Evolutionary conservation across 2,113 vertebrate genomes (phyloP), one percentile per base, ranked within the genome.

Genomic region (Sebastes fasciatus): DNA sequence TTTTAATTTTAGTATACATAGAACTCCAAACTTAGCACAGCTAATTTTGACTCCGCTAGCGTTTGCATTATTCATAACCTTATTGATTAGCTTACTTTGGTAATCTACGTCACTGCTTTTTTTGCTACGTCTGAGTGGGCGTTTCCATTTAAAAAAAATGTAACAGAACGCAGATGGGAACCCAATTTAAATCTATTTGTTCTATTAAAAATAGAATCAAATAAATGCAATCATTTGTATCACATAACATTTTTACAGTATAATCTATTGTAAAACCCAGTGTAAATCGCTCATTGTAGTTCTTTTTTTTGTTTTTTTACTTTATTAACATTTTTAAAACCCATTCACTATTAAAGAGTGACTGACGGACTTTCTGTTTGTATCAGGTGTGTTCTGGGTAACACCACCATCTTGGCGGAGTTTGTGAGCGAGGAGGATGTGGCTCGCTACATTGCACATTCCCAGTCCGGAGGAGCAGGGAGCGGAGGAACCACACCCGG

Each of bases 391-490:
- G 98, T 99, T 95, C 96, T 99, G 96, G 98, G 98, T 93, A 99
- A 99, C 95, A 99, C 98, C 95, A 99, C 98, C 95, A 99, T 99
- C 95, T 94, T 99, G 95, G 98, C 98, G 62, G 98, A 99, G 96
- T 99, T 99, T 95, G 97, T 98, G 89, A 99, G 98, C 19, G 98
- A 99, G 80, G 98, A 99, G 86, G 98, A 99, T 87, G 98, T 99
- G 86, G 97, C 97, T 94, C 98, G 97, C 86, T 99, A 99, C 95
- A 96, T 99, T 97, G 96, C 98, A 95, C 98, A 99, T 97, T 96
- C 95, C 94, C 96, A 96, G 89, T 89, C 94, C n/a, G 95, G 94
- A 89, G 94, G 92, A 73, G 91, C 90, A 8, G 92, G 92, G 45
- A 93, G 86, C 48, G 87, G 88, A 57, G 93, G 90, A 62, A 74